phyloP scores from a whole-genome alignment of 30 jellyfish, hydroid and myxozoan genomes.

The Pseudorhiza aurosa region DNA sequence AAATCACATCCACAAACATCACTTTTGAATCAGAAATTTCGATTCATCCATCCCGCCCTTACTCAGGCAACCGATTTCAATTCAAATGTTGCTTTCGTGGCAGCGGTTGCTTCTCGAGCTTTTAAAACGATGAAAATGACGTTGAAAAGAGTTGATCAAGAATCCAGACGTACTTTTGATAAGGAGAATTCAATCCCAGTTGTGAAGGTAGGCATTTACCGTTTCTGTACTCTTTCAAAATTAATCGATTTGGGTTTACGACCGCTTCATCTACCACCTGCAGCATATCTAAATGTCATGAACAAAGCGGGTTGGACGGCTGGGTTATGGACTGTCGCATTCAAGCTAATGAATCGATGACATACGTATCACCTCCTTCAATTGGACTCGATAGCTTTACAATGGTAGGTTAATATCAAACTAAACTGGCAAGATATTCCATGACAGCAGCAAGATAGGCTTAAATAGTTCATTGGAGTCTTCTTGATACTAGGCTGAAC shows the following conservation, averaged over 20 bases:
- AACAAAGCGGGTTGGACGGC: constrained; percentile 12
- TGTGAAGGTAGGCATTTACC: background rate
- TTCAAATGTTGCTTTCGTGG: no score
- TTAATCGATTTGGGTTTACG: constrained; percentile 5
- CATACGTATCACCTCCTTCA: background rate
- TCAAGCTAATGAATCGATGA: background rate
- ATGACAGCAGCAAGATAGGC: no score
- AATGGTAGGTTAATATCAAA: no score
- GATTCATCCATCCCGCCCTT: background rate
- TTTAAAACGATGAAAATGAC: no score
- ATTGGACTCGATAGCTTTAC: background rate
- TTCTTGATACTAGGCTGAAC: no score
- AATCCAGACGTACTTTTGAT: no score
- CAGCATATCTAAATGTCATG: constrained; percentile 6
- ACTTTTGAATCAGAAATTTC: background rate
- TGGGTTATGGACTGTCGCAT: background rate
- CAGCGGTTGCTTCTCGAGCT: no score
- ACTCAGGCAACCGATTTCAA: no score
- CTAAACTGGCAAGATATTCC: no score
- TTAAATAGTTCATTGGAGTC: no score
- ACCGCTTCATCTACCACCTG: constrained; percentile 1
- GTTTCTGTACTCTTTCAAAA: constrained; percentile 14
- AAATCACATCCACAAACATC: no score
- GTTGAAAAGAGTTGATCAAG: no score
- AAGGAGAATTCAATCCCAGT: background rate